Evolutionary conservation across 2,797 vertebrate genomes (phyloP).

Genomic region (Lepus oiostolus): DNA sequence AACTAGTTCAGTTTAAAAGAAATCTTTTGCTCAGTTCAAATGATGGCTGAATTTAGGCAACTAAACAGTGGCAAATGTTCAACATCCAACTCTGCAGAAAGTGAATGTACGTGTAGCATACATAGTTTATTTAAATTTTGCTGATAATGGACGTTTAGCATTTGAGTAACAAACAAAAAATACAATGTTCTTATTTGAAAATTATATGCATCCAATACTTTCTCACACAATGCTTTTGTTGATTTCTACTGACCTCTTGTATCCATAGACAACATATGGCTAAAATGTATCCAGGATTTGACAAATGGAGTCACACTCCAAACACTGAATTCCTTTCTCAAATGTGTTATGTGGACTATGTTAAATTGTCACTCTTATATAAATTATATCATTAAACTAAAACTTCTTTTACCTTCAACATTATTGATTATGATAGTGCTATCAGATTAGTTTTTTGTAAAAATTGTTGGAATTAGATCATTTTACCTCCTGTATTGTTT

Average conservation of each 20-base stretch:
- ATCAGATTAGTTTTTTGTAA: background rate
- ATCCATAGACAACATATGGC: background rate
- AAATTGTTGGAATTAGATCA: background rate
- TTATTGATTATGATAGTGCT: background rate
- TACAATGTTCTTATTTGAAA: background rate
- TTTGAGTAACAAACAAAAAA: background rate
- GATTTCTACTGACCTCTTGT: background rate
- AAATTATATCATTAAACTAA: conserved; percentile 32
- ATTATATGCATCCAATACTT: background rate
- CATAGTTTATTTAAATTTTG: background rate
- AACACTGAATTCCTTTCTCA: background rate
- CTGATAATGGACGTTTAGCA: background rate
- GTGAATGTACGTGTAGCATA: background rate
- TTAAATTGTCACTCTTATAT: background rate
- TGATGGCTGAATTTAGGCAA: conserved; percentile 1
- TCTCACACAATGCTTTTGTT: background rate
- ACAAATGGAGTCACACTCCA: background rate
- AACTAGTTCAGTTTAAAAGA: conserved; percentile 7
- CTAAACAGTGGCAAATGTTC: background rate
- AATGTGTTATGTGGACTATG: background rate
- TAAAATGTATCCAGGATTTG: background rate
- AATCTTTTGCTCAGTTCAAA: background rate
- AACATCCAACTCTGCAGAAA: background rate
- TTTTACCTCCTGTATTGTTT: background rate
- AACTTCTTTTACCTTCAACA: background rate